Base-by-base conservation (phyloP, 2,888 invertebrate species). In the Chesias legatella region DNA sequence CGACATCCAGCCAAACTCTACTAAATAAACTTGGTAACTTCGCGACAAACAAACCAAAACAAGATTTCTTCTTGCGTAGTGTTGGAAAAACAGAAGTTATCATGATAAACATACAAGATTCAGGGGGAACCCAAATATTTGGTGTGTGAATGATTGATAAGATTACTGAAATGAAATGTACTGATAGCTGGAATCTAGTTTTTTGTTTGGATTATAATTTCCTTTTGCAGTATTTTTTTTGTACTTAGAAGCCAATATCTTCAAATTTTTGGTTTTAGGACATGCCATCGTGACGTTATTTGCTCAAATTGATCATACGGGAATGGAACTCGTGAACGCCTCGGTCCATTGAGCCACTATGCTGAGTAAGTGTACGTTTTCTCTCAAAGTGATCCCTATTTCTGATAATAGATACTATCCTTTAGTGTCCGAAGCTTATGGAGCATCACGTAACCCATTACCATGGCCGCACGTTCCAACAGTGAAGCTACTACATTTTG, bases 361-460 rank as follows among this genome's bases (percentile, higher is more conserved):
- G n/a, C n/a, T n/a, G n/a, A n/a, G n/a, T n/a, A n/a, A n/a, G n/a
- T n/a, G n/a, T 17, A 17, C 2, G 13, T 17, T 17, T 17, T 17
- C 13, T n/a, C 13, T 17, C 13, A 2, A 17, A 2, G 13, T 5
- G 13, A 17, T 17, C 5, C 13, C 13, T 17, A 17, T 17, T 17
- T 3, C 13, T 17, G 13, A 17, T 17, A 17, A 17, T 17, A 10
- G 9, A 10, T 26, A 10, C 11, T 7, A 10, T 17, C 13, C 13
- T 26, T 6, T 6, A 26, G 7, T 7, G 3, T 3, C 10, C 4
- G 10, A 8, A 26, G 11, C 10, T 30, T 23, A 42, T 33, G 41
- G 56, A 51, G 54, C 65, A 64, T 70, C 82, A 82, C 82, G 82
- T 81, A 82, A 78, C 77, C 79, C 80, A 82, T 81, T 81, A 81